Conservation (phyloP, 2,113 vertebrate species). For the Archilochus colubris region DNA sequence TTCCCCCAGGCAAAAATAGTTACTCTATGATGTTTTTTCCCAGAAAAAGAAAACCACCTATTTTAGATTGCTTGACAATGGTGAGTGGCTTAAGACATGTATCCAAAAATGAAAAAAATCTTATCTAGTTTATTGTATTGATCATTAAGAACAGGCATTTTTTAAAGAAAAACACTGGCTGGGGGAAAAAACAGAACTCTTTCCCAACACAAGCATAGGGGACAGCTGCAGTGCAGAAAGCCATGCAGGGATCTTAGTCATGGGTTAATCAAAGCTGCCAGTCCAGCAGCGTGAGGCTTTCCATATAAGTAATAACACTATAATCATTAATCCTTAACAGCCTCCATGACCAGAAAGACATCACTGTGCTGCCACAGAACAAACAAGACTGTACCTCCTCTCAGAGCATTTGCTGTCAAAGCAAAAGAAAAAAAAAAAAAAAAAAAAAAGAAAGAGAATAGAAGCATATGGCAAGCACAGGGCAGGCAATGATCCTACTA, state of each 20-base stretch:
- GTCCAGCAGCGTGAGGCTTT: background rate
- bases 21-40: background rate
- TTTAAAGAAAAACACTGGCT: rapidly evolving
- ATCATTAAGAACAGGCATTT: background rate
- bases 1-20: background rate
- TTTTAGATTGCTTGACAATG: background rate
- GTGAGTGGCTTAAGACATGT: background rate
- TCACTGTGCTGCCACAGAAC: background rate
- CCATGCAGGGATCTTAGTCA: background rate
- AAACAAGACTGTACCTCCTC: background rate
- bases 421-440: background rate
- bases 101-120: background rate
- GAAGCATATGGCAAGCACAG: background rate
- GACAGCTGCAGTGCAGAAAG: background rate
- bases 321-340: background rate
- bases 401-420: background rate
- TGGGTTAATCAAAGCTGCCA: background rate
- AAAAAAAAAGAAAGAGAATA: background rate
- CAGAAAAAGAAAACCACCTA: background rate
- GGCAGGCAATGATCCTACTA: background rate
- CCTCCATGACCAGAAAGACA: background rate
- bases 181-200: background rate
- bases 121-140: background rate
- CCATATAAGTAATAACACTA: background rate
- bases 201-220: background rate